These are phyloP conservation scores for Tinamus guttatus DNA, from an alignment of 2,113 vertebrate genomes.

Conservation along the genomic window DNA sequence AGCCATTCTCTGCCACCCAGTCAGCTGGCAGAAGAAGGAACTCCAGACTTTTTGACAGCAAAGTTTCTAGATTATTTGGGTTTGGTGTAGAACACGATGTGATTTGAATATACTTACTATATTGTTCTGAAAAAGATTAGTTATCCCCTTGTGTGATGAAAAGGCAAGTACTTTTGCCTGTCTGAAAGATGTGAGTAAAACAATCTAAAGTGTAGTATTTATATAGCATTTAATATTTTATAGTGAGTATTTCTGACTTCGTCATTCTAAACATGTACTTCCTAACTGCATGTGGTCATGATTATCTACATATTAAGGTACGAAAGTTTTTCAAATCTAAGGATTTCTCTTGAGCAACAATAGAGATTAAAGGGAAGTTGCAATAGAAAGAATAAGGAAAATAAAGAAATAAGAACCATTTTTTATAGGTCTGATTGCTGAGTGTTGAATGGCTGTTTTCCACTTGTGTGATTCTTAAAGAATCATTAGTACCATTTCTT, in stretches of 20 bases:
- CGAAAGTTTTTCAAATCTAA: neutral
- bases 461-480: neutral
- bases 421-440: too few species aligned
- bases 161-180: neutral
- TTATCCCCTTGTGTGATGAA: neutral
- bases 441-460: neutral
- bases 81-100: neutral
- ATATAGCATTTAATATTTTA: neutral
- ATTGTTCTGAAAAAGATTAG: neutral
- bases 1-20: neutral
- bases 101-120: neutral
- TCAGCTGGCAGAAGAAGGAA: neutral
- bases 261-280: neutral
- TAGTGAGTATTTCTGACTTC: neutral
- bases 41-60: accelerated
- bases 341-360: neutral
- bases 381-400: neutral
- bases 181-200: neutral
- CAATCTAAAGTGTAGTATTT: neutral
- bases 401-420: neutral
- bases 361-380: neutral
- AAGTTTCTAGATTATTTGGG: neutral
- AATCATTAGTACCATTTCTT: neutral
- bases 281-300: neutral
- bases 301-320: neutral